Evolutionary conservation across 2,888 invertebrate genomes (phyloP).

Genomic region (Pocota personata): DNA sequence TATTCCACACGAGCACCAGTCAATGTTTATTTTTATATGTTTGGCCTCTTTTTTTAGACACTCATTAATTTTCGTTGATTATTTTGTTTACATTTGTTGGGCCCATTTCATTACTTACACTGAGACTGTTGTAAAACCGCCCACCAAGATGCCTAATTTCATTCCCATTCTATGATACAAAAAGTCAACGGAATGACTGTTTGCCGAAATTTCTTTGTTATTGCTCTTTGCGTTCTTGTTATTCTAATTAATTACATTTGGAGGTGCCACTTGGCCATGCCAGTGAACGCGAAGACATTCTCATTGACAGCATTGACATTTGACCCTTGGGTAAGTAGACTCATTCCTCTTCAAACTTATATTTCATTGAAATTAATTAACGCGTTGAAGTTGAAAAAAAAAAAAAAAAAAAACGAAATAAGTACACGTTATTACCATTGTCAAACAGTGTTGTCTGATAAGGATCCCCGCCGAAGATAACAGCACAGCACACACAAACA

Average conservation of each 20-base stretch:
- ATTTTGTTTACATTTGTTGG: slow-evolving; percentile 13
- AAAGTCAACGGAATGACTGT: background rate
- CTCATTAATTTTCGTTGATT: slow-evolving; percentile 4
- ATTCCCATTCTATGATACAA: slow-evolving; percentile 1
- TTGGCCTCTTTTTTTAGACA: background rate
- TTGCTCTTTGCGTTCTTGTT: background rate
- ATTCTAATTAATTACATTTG: slow-evolving; percentile 55
- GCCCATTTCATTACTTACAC: background rate
- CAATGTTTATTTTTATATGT: background rate
- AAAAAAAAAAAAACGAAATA: background rate
- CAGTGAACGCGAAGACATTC: slow-evolving; percentile 17
- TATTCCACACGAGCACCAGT: background rate
- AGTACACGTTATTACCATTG: slow-evolving; percentile 35
- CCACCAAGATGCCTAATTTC: background rate
- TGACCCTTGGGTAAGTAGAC: slow-evolving; percentile 24
- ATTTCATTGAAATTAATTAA: slow-evolving; percentile 49
- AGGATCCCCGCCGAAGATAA: background rate
- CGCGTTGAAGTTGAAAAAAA: background rate
- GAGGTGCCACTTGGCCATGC: slow-evolving; percentile 11
- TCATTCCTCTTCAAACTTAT: slow-evolving; percentile 5
- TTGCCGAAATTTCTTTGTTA: background rate
- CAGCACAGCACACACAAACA: background rate
- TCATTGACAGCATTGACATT: slow-evolving; percentile 46
- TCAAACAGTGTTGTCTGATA: slow-evolving; percentile 46
- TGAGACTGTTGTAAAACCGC: too few relatives aligned